phyloP scores from a whole-genome alignment of 2,888 invertebrate species.

The Agonopterix subpropinquella region DNA sequence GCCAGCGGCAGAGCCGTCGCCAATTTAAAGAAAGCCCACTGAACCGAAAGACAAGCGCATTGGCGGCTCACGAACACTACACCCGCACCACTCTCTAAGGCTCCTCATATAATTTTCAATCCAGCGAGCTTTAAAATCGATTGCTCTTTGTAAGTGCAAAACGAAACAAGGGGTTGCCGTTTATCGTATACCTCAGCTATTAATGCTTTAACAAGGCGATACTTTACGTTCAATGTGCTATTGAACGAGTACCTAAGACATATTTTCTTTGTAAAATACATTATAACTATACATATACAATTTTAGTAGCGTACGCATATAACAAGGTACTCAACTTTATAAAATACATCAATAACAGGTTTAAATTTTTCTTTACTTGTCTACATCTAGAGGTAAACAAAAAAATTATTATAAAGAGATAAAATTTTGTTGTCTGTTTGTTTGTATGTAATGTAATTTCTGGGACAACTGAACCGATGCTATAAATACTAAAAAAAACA shows the following conservation, averaged over 20 bases:
- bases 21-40: slow-evolving; percentile 77
- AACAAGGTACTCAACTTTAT: too few relatives aligned
- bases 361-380: too few relatives aligned
- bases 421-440: too few relatives aligned
- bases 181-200: slow-evolving; percentile 41
- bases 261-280: background rate
- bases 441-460: too few relatives aligned
- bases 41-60: slow-evolving; percentile 77
- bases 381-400: too few relatives aligned
- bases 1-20: slow-evolving; percentile 68
- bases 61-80: slow-evolving; percentile 69
- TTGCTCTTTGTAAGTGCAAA: slow-evolving; percentile 72
- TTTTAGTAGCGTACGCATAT: too few relatives aligned
- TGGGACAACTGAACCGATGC: too few relatives aligned
- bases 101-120: slow-evolving; percentile 75
- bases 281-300: too few relatives aligned
- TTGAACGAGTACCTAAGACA: background rate
- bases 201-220: slow-evolving; percentile 45
- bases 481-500: too few relatives aligned
- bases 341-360: too few relatives aligned
- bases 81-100: slow-evolving; percentile 59
- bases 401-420: too few relatives aligned
- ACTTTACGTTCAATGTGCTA: slow-evolving; percentile 12
- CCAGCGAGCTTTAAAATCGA: slow-evolving; percentile 74
- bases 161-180: slow-evolving; percentile 47